Percentiles rank a stretch among this genome's conserved stretches.
These are phyloP conservation scores for Meloe dianella DNA, from an alignment of 2,888 invertebrate species.

Conservation along the genomic window DNA sequence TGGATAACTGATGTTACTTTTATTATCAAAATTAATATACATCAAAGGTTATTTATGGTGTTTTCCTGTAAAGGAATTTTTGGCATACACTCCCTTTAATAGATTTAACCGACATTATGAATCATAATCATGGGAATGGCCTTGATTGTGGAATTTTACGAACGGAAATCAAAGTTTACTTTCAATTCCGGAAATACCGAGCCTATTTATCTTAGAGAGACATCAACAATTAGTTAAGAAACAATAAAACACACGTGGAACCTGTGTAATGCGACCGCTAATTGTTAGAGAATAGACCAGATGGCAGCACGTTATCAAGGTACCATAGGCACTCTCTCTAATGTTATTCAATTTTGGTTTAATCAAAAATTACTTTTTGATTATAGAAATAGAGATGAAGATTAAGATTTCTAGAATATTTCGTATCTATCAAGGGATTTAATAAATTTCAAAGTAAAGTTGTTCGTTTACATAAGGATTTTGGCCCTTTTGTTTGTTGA, in stretches of 20 bases:
- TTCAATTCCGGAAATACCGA: not conserved
- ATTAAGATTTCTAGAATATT: too few relatives aligned
- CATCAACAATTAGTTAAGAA: not conserved
- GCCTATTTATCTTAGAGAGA: not conserved
- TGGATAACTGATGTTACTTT: not conserved
- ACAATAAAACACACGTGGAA: not conserved
- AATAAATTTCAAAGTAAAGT: not conserved
- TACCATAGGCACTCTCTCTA: too few relatives aligned
- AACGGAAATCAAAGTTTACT: slow-evolving; percentile 14
- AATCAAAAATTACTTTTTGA: too few relatives aligned
- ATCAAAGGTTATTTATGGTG: too few relatives aligned
- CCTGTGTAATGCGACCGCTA: too few relatives aligned
- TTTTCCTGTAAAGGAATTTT: not conserved
- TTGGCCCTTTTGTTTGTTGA: not conserved
- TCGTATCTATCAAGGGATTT: not conserved
- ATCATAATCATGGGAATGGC: slow-evolving; percentile 15
- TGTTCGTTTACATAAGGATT: not conserved
- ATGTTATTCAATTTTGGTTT: too few relatives aligned
- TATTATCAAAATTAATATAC: too few relatives aligned
- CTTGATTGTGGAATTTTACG: not conserved
- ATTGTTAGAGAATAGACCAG: too few relatives aligned
- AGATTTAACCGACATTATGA: not conserved
- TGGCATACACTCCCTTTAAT: not conserved
- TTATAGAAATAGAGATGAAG: too few relatives aligned
- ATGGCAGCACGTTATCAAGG: too few relatives aligned